Percentiles rank a stretch among this genome's conserved stretches.
phyloP scores from a whole-genome alignment of 2,888 invertebrate species.

The Dasysyrphus tricinctus region DNA sequence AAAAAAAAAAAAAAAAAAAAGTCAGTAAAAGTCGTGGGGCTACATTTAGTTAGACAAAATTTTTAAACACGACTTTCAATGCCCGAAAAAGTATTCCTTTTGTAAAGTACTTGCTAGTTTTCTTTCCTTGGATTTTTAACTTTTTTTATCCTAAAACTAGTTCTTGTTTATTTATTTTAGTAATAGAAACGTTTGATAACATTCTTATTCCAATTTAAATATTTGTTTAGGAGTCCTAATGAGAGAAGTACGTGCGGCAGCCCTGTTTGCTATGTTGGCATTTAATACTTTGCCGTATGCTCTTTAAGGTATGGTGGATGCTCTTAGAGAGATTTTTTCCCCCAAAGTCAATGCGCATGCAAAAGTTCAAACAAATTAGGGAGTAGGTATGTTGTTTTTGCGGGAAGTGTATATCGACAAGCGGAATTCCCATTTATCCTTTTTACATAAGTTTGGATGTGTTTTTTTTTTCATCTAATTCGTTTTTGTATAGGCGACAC shows the following conservation, averaged over 20 bases:
- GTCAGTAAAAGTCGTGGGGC: too few species aligned
- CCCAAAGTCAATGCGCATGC: constrained; percentile 64
- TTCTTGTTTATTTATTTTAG: too few species aligned
- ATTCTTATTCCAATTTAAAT: too few species aligned
- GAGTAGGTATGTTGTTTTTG: constrained; percentile 43
- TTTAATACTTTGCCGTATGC: constrained; percentile 57
- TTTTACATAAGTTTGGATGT: constrained; percentile 42
- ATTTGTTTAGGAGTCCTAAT: neutral
- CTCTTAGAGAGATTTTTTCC: constrained; percentile 37
- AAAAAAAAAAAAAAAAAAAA: too few species aligned
- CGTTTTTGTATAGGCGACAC: constrained; percentile 45
- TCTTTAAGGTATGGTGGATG: constrained; percentile 39
- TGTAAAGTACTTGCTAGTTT: too few species aligned
- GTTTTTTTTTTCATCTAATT: constrained; percentile 5
- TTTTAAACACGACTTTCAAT: too few species aligned
- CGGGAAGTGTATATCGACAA: constrained; percentile 27
- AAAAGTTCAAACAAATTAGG: constrained; percentile 63
- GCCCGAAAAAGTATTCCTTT: too few species aligned
- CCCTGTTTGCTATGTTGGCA: constrained; percentile 48
- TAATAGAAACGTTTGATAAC: too few species aligned
- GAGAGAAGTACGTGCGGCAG: neutral
- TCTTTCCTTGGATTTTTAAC: too few species aligned
- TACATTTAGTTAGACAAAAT: too few species aligned
- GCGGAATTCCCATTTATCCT: constrained; percentile 66
- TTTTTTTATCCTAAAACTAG: too few species aligned